A percentile compares a stretch with the other conserved stretches of the same genome.
Conservation (phyloP, 2,797 vertebrate species). For the Xenentodon cancila region DNA sequence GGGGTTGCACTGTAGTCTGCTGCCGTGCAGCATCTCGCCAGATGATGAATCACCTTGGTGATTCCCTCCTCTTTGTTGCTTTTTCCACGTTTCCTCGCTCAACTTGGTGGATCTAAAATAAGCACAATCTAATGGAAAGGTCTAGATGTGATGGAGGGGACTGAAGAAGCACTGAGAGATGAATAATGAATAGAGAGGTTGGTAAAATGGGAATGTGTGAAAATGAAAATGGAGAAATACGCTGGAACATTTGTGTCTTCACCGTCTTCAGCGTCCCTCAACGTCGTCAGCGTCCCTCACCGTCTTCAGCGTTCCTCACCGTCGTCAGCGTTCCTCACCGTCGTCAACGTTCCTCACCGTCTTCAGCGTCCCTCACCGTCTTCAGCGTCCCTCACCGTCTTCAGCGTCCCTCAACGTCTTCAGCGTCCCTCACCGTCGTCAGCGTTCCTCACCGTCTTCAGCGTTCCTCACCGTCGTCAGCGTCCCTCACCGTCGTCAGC, state of each 20-base stretch:
- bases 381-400: too few relatives aligned
- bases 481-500: too few relatives aligned
- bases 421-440: too few relatives aligned
- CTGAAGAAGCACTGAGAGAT: constrained; percentile 40
- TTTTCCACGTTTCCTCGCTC: constrained; percentile 35
- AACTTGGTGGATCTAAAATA: constrained; percentile 49
- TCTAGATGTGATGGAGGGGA: constrained; percentile 35
- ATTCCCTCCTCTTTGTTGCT: constrained; percentile 30
- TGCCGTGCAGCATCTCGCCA: constrained; percentile 16
- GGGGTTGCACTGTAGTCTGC: constrained; percentile 25
- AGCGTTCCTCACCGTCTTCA: too few relatives aligned
- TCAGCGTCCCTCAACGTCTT: too few relatives aligned
- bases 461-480: too few relatives aligned
- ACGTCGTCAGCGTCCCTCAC: too few relatives aligned
- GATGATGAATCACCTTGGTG: constrained; percentile 54
- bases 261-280: too few relatives aligned
- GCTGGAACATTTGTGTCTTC: constrained; percentile 48
- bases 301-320: too few relatives aligned
- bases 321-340: not conserved
- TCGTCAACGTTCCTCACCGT: too few relatives aligned
- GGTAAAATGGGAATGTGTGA: constrained; percentile 20
- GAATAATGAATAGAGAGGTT: constrained; percentile 48
- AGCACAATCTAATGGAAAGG: constrained; percentile 48
- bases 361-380: too few relatives aligned
- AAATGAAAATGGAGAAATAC: constrained; percentile 45